Conservation (phyloP, 2,113 vertebrate genomes). For the Laterallus jamaicensis region DNA sequence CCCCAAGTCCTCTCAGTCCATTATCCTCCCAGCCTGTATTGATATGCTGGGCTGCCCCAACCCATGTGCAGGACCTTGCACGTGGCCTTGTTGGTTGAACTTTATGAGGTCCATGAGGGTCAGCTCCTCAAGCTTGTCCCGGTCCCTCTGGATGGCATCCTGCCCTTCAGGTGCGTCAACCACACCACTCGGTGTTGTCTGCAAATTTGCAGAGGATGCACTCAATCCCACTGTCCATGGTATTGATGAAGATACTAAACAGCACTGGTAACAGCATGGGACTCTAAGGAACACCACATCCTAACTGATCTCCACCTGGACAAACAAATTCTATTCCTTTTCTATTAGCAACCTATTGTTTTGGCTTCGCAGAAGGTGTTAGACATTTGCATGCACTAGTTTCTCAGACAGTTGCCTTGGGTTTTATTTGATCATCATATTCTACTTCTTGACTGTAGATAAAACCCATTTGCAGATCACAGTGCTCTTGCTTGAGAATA, state of each 20-base stretch:
- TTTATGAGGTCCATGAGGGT: background rate
- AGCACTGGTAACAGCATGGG: background rate
- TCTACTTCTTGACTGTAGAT: background rate
- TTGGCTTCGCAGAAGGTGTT: background rate
- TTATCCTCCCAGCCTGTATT: background rate
- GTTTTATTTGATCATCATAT: background rate
- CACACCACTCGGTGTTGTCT: background rate
- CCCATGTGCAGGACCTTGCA: background rate
- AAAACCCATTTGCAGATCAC: background rate
- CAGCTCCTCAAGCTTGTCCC: background rate
- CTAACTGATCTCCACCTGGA: background rate
- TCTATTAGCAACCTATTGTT: background rate
- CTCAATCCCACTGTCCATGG: background rate
- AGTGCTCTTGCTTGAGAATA: background rate
- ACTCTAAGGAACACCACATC: background rate
- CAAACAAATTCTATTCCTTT: background rate
- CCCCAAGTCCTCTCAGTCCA: background rate
- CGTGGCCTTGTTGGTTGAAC: background rate
- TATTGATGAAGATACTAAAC: background rate
- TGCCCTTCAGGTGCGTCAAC: background rate
- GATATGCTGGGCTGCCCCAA: fast-evolving
- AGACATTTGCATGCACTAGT: background rate
- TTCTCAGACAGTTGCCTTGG: background rate
- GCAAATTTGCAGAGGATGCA: background rate
- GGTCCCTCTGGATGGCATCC: background rate